These are phyloP conservation scores for Euura lappo DNA, from an alignment of 1,140 invertebrate genomes.

Conservation along the genomic window DNA sequence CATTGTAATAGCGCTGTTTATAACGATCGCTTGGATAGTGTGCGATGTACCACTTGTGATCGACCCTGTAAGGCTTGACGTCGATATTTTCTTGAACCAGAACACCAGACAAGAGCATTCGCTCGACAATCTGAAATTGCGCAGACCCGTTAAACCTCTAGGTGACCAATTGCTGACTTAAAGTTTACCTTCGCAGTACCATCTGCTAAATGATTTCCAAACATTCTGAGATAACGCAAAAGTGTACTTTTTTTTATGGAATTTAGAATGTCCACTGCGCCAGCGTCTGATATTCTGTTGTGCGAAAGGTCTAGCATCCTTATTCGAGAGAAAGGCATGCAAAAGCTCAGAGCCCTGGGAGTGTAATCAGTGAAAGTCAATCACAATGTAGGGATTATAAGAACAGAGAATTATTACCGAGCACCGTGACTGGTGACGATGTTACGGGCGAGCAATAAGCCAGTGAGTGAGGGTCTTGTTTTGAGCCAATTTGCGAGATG, in stretches of 20 bases:
- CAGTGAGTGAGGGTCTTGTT: conserved; percentile 53
- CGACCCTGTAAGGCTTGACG: conserved; percentile 61
- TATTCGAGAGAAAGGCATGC: conserved; percentile 62
- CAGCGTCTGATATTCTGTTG: conserved; percentile 61
- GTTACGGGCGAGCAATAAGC: conserved; percentile 63
- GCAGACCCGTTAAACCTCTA: neutral
- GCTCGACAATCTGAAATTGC: conserved; percentile 51
- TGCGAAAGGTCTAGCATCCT: conserved; percentile 60
- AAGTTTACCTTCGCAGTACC: conserved; percentile 46
- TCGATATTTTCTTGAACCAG: conserved; percentile 63
- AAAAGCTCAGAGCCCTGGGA: conserved; percentile 55
- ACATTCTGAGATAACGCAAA: conserved; percentile 61
- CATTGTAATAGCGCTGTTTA: conserved; percentile 15
- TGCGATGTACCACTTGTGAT: conserved; percentile 58
- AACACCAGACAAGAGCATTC: conserved; percentile 59
- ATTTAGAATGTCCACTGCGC: conserved; percentile 59
- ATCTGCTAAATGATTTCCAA: conserved; percentile 61
- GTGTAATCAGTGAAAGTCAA: conserved; percentile 12
- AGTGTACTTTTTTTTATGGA: conserved; percentile 61
- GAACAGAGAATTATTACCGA: conserved; percentile 37
- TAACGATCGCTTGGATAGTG: conserved; percentile 51
- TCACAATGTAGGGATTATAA: conserved; percentile 16
- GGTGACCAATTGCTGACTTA: no score
- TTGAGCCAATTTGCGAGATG: conserved; percentile 61
- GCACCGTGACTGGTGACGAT: conserved; percentile 62